Base-by-base conservation (phyloP, 1,140 invertebrate species). In the Drosophila mojavensis region DNA sequence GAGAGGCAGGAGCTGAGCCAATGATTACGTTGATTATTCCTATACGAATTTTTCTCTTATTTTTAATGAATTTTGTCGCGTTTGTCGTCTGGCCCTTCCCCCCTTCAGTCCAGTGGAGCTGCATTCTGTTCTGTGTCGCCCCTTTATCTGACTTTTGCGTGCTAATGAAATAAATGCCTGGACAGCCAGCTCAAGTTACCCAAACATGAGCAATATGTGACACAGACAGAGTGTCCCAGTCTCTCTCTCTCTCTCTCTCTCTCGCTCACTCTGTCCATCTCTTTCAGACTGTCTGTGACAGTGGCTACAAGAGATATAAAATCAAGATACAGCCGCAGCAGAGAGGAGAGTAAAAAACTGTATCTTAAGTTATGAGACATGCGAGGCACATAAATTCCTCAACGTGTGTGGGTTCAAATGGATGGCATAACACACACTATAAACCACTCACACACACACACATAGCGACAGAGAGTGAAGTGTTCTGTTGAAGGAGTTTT, bases 161-260 rank as follows among this genome's bases (percentile, higher is more conserved):
- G 83, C 73, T 88, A 86, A 86, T 86, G 83, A 86, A 86, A 86
- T 88, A 86, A 86, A 86, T 86, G 83, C 84, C 83, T 86, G 84
- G 83, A 77, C 80, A 77, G 59, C 64, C 65, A 58, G 83, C 83
- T 88, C 83, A 88, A 88, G 83, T 88, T 88, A 88, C 83, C 70
- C 64, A 55, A 83, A 79, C 82, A 86, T 86, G 75, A 81, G 71
- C 82, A 86, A 74, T 79, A 63, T 75, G 83, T 79, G 82, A 82
- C 82, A 88, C 43, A 17, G 43, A 15, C 43, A 15, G 43, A 17
- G 43, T 9, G 15, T 39, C n/a, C 5, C 15, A n/a, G 13, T n/a
- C n/a, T 43, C 33, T 10, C 9, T 11, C 10, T 11, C 36, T 39
- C 36, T 39, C 10, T 39, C 36, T 11, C 10, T 11, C 36, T 39